Base-by-base conservation (phyloP, 2,888 invertebrate genomes). In the Melinaea marsaeus region DNA sequence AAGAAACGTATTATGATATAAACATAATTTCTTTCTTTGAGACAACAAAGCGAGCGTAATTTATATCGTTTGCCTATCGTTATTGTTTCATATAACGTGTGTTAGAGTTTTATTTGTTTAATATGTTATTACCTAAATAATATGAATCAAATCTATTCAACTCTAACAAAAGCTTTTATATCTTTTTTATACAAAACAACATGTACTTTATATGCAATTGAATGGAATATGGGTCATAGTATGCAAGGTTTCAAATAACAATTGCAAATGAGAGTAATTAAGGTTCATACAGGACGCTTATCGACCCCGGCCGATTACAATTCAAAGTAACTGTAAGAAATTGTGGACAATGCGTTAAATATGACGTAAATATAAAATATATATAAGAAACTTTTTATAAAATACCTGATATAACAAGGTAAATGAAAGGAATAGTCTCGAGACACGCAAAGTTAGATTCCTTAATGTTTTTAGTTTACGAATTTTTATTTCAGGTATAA, bases 261-360 rank as follows among this genome's bases (percentile, higher is more conserved):
- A 55, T 46, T 60, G 57, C 32, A 57, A 56, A 48, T 45, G 46
- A 46, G 47, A 32, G 48, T 22, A 56, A 48, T 45, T 32, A 54
- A 55, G 55, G 48, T 13, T 64, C 42, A 55, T 57, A 64, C 55
- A 60, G 55, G 57, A 64, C 60, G 55, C 51, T 51, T 58, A 47
- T 60, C 57, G 46, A 60, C 60, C 60, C 48, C 46, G 34, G 42
- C 59, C 58, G 46, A 59, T 48, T 35, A 46, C 57, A 57, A 60
- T 58, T 58, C 11, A 45, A 33, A 42, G 55, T 22, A 34, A 55
- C 55, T 55, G 33, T 13, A 57, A 57, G 48, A 57, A 33, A 56
- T 57, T 48, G 13, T 45, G 46, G 34, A 55, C 51, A 61, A 37
- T 57, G 46, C 42, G 33, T 51, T 47, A 9, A 5, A 57, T 32